Evolutionary conservation across 2,113 vertebrate genomes (phyloP).

Genomic region (Nestor notabilis): DNA sequence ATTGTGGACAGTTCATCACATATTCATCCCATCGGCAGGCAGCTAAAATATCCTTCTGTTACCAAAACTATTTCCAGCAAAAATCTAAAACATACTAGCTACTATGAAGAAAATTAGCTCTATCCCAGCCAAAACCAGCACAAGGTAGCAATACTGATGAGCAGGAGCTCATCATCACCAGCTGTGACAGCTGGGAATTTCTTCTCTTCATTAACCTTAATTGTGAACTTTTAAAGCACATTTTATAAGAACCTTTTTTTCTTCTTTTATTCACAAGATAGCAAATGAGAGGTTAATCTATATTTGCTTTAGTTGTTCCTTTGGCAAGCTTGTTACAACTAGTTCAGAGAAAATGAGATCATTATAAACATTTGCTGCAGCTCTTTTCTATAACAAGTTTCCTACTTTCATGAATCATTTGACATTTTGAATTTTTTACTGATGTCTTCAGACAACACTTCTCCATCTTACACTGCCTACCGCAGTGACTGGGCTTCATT

Average conservation of each 20-base stretch:
- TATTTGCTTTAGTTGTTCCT: not conserved
- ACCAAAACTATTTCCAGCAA: not conserved
- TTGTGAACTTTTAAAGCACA: not conserved
- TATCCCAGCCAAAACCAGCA: not conserved
- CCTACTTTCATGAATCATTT: not conserved
- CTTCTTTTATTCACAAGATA: not conserved
- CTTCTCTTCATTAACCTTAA: not conserved
- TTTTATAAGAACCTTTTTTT: not conserved
- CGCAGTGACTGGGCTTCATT: not conserved
- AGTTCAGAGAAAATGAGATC: not conserved
- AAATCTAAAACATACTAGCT: not conserved
- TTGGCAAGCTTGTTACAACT: not conserved
- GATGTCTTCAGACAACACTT: not conserved
- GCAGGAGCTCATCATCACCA: not conserved
- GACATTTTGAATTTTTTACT: not conserved
- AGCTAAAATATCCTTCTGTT: not conserved
- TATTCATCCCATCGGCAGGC: not conserved
- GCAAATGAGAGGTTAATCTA: not conserved
- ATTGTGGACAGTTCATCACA: not conserved
- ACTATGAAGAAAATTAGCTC: not conserved
- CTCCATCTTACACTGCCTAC: not conserved
- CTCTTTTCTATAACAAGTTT: not conserved
- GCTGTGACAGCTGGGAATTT: not conserved
- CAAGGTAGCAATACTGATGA: not conserved
- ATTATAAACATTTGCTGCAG: not conserved